These are phyloP conservation scores for Colletes latitarsis DNA, from an alignment of 1,140 invertebrate genomes.

Conservation along the genomic window DNA sequence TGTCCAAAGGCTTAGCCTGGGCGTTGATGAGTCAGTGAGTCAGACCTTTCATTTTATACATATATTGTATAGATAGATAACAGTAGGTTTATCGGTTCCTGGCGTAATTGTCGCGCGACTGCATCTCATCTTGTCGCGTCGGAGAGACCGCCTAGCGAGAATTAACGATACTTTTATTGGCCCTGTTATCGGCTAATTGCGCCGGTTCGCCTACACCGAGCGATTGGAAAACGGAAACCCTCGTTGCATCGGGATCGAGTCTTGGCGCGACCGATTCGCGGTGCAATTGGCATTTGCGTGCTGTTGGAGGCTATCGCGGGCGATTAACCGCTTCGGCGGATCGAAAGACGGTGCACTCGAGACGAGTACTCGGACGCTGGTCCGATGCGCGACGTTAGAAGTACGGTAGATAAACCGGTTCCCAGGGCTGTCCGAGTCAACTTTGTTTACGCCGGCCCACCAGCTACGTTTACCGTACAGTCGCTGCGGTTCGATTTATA, in stretches of 20 bases:
- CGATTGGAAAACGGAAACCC: slow-evolving; percentile 49
- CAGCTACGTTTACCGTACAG: slow-evolving; percentile 68
- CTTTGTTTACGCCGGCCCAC: slow-evolving; percentile 69
- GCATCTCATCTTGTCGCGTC: not conserved
- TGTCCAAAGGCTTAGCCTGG: no score
- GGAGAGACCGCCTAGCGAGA: slow-evolving; percentile 42
- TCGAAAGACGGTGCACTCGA: slow-evolving; percentile 48
- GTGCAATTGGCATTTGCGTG: no score
- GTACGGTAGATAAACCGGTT: slow-evolving; percentile 60
- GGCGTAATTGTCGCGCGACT: slow-evolving; percentile 66
- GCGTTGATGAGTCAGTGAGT: no score
- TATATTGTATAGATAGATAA: no score
- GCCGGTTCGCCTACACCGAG: slow-evolving; percentile 66
- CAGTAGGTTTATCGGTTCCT: slow-evolving; percentile 63
- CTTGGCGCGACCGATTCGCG: no score
- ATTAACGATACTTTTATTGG: slow-evolving; percentile 77
- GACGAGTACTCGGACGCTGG: slow-evolving; percentile 12
- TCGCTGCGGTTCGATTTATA: slow-evolving; percentile 67
- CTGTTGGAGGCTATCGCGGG: slow-evolving; percentile 18
- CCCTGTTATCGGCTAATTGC: slow-evolving; percentile 70
- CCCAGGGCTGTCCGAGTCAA: slow-evolving; percentile 10
- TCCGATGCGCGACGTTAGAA: no score
- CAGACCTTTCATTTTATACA: no score
- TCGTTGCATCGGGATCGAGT: no score
- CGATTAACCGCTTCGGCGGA: slow-evolving; percentile 39